Percentiles rank a stretch among this genome's conserved stretches.
phyloP scores from a whole-genome alignment of 2,797 vertebrate species.

The Nothura maculosa region DNA sequence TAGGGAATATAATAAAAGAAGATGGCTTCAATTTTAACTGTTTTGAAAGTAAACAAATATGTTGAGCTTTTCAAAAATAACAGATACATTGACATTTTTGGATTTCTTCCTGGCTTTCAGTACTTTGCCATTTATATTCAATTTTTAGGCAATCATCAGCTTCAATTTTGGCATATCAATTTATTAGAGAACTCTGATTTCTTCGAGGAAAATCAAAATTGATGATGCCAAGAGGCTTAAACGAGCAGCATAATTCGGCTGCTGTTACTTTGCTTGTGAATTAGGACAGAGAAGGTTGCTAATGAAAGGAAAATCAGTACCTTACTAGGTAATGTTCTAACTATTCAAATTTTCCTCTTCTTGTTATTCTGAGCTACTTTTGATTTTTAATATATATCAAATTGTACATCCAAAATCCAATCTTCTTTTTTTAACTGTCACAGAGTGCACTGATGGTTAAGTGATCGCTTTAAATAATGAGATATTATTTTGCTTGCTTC shows the following conservation, averaged over 20 bases:
- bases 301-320: neutral
- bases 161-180: slow-evolving; percentile 51
- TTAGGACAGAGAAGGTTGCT: neutral
- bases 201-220: slow-evolving; percentile 54
- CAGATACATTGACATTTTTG: slow-evolving; percentile 57
- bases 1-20: slow-evolving; percentile 56
- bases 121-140: slow-evolving; percentile 65
- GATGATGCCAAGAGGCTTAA: slow-evolving; percentile 26
- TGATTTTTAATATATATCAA: neutral
- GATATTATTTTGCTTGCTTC: neutral
- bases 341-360: neutral
- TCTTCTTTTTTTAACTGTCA: neutral
- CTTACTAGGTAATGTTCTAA: neutral
- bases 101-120: slow-evolving; percentile 50
- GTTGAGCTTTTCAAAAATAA: slow-evolving; percentile 67
- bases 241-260: slow-evolving; percentile 15
- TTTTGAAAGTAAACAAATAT: slow-evolving; percentile 74
- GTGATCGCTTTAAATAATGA: neutral
- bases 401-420: neutral
- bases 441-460: neutral
- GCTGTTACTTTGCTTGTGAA: slow-evolving; percentile 13
- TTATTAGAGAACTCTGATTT: slow-evolving; percentile 52
- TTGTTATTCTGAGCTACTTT: neutral
- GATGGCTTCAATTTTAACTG: slow-evolving; percentile 65
- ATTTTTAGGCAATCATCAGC: slow-evolving; percentile 63